Base-by-base conservation (phyloP, 2,797 vertebrate genomes). In the Morus bassanus region DNA sequence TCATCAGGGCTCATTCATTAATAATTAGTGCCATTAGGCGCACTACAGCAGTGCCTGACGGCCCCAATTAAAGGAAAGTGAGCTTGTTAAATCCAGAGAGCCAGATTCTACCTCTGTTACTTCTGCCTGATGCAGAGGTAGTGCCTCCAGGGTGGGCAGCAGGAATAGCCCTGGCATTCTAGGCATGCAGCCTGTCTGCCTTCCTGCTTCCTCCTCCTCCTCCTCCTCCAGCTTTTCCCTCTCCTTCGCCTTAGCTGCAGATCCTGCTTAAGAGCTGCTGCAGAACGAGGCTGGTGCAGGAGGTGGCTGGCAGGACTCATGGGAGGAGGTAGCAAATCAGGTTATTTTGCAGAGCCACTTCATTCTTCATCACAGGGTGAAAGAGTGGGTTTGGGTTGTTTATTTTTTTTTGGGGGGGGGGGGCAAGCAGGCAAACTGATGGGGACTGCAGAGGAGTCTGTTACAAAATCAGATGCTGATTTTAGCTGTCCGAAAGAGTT, bases 21-120 rank as follows among this genome's bases (percentile, higher is more conserved):
- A 95, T 79, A 93, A 95, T 95, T 87, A 90, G 80, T 77, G 70
- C 77, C 75, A 93, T 96, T 90, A 93, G 74, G 77, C 82, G 69
- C 53, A 60, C 35, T 91, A 91, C 63, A 82, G 85, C 41, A 79
- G 61, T 28, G 88, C 96, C 91, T 53, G 74, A 94, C 68, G 77
- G 77, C 64, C 51, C 68, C 83, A 85, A 70, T 93, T 95, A 96
- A 70, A 86, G 74, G 88, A 65, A 93, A 95, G 51, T 28, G 89
- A 91, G 60, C 48, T 93, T 86, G 56, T 95, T 91, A 94, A 90
- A 93, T 67, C 35, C 39, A 25, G 59, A 92, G 63, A 31, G 70
- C 73, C 89, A 86, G 63, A 56, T 79, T 90, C 19, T 86, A 50
- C 31, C 31, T 61, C 45, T n/a, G 13, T 59, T 82, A 48, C 23